Evolutionary conservation across 2,797 vertebrate species (phyloP), one percentile per base, ranked within the genome.

Genomic region (Pangasius sanitwongsei): DNA sequence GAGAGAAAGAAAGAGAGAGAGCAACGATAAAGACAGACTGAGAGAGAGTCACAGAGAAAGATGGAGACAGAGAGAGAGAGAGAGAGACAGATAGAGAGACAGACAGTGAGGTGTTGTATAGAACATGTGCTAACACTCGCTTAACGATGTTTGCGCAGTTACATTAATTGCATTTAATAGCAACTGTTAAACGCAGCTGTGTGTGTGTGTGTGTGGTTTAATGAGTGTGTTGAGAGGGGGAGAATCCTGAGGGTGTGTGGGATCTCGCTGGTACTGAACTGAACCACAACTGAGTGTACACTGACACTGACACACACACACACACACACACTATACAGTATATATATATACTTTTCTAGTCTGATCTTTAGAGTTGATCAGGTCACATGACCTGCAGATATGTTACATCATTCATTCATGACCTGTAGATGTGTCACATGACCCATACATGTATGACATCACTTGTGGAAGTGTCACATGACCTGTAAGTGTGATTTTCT

Each of bases 161-260:
- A 93, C 92, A 96, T 96, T 95, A 95, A 95, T 94, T 94, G 94
- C 90, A 28, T 95, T 95, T 95, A 96, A 95, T 95, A 93, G 94
- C 93, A 90, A 93, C 94, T 94, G 94, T 95, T 95, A 95, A 95
- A 96, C 89, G 93, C 94, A 94, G 94, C 94, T 93, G 72, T 87
- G 83, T 61, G 75, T 82, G 65, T 88, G 55, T 88, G 75, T 87
- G 86, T 88, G 90, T 80, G n/a, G 37, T n/a, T 50, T 57, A 59
- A 50, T 67, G 74, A 78, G 48, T 82, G 86, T 82, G 61, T 83
- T 77, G 84, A 65, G 18, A 84, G 28, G 61, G 41, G 78, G 18
- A 41, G 34, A 82, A 25, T 61, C 80, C 12, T 44, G 12, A 63
- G 81, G 16, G 83, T 70, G 65, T 70, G 31, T 37, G 50, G 83